These are phyloP conservation scores for Pseudopipra pipra DNA, from an alignment of 2,113 vertebrate species.

Conservation along the genomic window DNA sequence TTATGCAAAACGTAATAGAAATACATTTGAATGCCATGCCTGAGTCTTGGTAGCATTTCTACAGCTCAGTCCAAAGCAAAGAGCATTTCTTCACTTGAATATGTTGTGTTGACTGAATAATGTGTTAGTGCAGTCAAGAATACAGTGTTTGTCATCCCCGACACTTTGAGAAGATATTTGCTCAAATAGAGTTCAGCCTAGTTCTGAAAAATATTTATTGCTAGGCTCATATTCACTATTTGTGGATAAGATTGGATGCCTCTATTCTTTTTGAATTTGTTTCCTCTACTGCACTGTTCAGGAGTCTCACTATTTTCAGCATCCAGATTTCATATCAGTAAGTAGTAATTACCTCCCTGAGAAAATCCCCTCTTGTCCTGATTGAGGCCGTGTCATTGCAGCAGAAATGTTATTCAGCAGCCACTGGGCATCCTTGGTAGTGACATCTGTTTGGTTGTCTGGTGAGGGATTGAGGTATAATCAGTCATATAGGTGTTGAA, in stretches of 20 bases:
- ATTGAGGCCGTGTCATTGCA: slow-evolving; percentile 15
- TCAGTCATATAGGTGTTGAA: slow-evolving; percentile 62
- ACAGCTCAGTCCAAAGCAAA: slow-evolving; percentile 33
- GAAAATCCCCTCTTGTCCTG: slow-evolving; percentile 25
- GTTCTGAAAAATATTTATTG: slow-evolving; percentile 39
- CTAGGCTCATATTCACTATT: neutral
- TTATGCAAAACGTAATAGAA: slow-evolving; percentile 26
- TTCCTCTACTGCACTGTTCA: neutral
- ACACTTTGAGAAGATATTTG: slow-evolving; percentile 24
- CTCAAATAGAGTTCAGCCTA: slow-evolving; percentile 19
- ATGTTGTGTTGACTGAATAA: slow-evolving; percentile 57
- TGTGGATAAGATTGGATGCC: neutral
- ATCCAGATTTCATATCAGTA: slow-evolving; percentile 30
- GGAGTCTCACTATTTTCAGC: neutral
- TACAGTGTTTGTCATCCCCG: slow-evolving; percentile 23
- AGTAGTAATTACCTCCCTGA: slow-evolving; percentile 43
- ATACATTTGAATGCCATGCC: slow-evolving; percentile 12
- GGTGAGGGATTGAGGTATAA: slow-evolving; percentile 47
- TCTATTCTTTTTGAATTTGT: slow-evolving; percentile 6
- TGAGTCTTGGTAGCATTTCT: slow-evolving; percentile 17
- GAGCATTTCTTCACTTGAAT: slow-evolving; percentile 23
- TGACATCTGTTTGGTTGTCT: slow-evolving; percentile 65
- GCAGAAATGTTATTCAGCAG: slow-evolving; percentile 54
- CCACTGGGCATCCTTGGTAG: slow-evolving; percentile 50
- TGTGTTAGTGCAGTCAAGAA: slow-evolving; percentile 43